Percentiles rank a stretch among this genome's conserved stretches.
phyloP scores from a whole-genome alignment of 2,888 invertebrate species.

The Mactromeris polynyma region DNA sequence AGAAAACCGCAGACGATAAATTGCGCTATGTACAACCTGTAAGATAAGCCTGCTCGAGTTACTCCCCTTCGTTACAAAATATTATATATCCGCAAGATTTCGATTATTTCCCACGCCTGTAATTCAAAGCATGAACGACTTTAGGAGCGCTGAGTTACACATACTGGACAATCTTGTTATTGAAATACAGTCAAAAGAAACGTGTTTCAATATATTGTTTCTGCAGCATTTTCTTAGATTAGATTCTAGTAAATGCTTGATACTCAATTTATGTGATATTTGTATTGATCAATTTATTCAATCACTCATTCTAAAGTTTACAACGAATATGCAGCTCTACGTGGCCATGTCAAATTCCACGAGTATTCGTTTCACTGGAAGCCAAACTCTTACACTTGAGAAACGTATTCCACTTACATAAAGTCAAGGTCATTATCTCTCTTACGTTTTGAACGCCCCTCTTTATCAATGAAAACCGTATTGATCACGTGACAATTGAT shows the following conservation, averaged over 20 bases:
- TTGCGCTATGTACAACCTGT: neutral
- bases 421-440: conserved; percentile 1
- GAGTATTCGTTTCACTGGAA: too few relatives aligned
- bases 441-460: conserved; percentile 34
- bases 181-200: too few relatives aligned
- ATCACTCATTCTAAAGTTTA: too few relatives aligned
- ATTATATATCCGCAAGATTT: neutral
- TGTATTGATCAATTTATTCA: too few relatives aligned
- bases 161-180: too few relatives aligned
- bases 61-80: neutral
- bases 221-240: too few relatives aligned
- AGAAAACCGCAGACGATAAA: conserved; percentile 10
- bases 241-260: too few relatives aligned
- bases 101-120: neutral
- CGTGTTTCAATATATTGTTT: too few relatives aligned
- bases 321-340: too few relatives aligned
- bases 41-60: neutral
- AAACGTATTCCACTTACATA: neutral
- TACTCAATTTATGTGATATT: too few relatives aligned
- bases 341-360: too few relatives aligned
- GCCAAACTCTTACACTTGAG: too few relatives aligned
- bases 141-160: neutral
- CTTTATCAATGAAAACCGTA: conserved; percentile 52
- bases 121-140: neutral
- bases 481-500: conserved; percentile 53